These are phyloP conservation scores for Eumeta japonica DNA, from an alignment of 1,140 invertebrate genomes.

Conservation along the genomic window DNA sequence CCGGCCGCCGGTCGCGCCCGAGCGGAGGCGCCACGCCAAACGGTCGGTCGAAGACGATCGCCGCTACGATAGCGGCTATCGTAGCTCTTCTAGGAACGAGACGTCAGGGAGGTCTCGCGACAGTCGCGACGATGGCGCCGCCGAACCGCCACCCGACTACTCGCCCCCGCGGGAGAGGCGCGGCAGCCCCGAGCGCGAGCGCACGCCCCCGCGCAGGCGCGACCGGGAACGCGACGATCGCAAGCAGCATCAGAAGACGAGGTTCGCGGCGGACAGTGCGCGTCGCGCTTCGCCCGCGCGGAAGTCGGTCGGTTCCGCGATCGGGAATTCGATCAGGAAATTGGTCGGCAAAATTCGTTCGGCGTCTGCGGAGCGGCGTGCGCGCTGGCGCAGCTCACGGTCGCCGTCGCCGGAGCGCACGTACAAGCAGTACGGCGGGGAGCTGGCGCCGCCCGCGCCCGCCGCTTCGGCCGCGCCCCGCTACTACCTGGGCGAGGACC, in stretches of 20 bases:
- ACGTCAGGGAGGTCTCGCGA: conserved; percentile 50
- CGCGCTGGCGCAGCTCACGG: conserved; percentile 57
- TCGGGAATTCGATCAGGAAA: conserved; percentile 73
- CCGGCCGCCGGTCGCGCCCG: conserved; percentile 59
- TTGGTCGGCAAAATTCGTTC: conserved; percentile 76
- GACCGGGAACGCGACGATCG: conserved; percentile 50
- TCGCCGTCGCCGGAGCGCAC: conserved; percentile 58
- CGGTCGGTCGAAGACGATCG: conserved; percentile 52
- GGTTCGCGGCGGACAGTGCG: conserved; percentile 62
- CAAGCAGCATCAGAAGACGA: conserved; percentile 66
- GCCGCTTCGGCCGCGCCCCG: conserved; percentile 63
- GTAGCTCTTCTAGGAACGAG: conserved; percentile 55
- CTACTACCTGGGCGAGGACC: conserved; percentile 81
- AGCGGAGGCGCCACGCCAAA: conserved; percentile 58
- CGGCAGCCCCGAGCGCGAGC: conserved; percentile 50
- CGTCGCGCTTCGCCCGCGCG: conserved; percentile 48
- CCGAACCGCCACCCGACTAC: conserved; percentile 69
- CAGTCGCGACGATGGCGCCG: conserved; percentile 43
- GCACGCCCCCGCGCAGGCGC: conserved; percentile 53
- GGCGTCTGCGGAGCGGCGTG: conserved; percentile 70
- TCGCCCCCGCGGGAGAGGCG: conserved; percentile 62
- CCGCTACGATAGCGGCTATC: conserved; percentile 56
- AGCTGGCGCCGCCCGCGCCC: conserved; percentile 51
- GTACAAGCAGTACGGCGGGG: conserved; percentile 54
- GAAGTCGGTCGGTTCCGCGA: conserved; percentile 60